A percentile compares a stretch with the other conserved stretches of the same genome.
phyloP scores from a whole-genome alignment of 2,113 vertebrate genomes.

The Apteryx owenii region DNA sequence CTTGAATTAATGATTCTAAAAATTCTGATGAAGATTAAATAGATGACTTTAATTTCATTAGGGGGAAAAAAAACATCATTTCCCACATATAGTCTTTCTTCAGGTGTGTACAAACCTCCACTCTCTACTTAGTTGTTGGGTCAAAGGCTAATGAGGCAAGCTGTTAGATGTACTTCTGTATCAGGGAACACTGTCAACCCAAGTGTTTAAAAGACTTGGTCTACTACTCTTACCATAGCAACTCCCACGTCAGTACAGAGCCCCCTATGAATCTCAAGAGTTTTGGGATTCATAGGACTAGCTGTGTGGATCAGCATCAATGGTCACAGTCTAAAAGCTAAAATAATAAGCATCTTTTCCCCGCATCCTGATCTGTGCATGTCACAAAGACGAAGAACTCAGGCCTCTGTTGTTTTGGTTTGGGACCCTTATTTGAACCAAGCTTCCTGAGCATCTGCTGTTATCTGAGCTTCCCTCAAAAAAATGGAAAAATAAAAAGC shows the following conservation, averaged over 20 bases:
- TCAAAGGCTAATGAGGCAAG: background rate
- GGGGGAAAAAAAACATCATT: background rate
- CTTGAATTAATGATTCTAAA: constrained; percentile 66
- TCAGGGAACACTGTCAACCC: background rate
- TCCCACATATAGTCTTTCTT: background rate
- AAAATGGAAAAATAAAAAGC: background rate
- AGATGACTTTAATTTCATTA: constrained; percentile 63
- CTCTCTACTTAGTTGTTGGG: background rate
- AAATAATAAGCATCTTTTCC: background rate
- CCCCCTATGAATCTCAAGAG: background rate
- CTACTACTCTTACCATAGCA: background rate
- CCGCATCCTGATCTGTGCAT: background rate
- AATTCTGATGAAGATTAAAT: constrained; percentile 67
- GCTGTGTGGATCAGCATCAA: background rate
- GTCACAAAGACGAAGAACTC: background rate
- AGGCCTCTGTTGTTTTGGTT: background rate
- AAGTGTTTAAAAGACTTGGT: background rate
- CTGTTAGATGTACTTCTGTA: background rate
- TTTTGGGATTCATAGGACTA: background rate
- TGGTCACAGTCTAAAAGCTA: background rate
- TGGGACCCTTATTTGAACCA: background rate
- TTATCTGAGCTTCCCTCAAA: background rate
- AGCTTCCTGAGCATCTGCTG: background rate
- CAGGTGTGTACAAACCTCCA: background rate
- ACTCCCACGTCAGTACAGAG: background rate